phyloP scores from a whole-genome alignment of 1,140 invertebrate genomes.

The Leptestheria dahalacensis region DNA sequence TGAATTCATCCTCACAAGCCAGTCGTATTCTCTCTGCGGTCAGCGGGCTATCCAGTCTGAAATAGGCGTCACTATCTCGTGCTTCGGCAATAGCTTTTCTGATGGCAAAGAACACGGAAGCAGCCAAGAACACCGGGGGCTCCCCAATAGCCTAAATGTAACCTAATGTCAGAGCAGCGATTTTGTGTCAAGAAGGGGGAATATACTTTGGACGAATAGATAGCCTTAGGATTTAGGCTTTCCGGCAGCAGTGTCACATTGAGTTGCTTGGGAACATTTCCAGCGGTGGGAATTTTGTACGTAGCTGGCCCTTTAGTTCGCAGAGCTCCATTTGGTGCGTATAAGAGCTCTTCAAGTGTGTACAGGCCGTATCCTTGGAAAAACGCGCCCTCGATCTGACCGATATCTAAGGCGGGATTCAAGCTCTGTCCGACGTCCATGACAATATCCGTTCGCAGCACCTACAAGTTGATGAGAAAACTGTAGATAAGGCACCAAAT shows the following conservation, averaged over 20 bases:
- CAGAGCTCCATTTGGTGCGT: conserved; percentile 52
- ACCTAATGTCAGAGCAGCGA: no score
- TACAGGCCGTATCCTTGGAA: conserved; percentile 86
- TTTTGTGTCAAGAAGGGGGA: no score
- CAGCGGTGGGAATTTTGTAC: conserved; percentile 81
- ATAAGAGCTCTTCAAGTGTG: conserved; percentile 77
- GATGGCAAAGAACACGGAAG: conserved; percentile 76
- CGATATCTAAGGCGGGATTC: conserved; percentile 91
- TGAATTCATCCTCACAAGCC: conserved; percentile 73
- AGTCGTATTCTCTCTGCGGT: conserved; percentile 77
- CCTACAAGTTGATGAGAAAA: no score
- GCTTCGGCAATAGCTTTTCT: conserved; percentile 73
- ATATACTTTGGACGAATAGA: conserved; percentile 89
- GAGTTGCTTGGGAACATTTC: conserved; percentile 74
- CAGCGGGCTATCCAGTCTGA: conserved; percentile 74
- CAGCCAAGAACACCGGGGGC: conserved; percentile 79
- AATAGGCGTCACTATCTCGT: conserved; percentile 45
- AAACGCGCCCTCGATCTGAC: conserved; percentile 83
- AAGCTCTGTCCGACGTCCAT: conserved; percentile 88
- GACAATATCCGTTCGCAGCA: conserved; percentile 71
- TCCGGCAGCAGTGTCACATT: conserved; percentile 83
- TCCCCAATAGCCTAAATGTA: conserved; percentile 80
- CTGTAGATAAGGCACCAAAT: background rate
- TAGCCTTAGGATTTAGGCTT: conserved; percentile 67
- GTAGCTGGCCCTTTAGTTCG: conserved; percentile 74